Percentiles rank a stretch among this genome's conserved stretches.
phyloP scores from a whole-genome alignment of 2,113 vertebrate species.

The Dolichallabes microphthalmus region DNA sequence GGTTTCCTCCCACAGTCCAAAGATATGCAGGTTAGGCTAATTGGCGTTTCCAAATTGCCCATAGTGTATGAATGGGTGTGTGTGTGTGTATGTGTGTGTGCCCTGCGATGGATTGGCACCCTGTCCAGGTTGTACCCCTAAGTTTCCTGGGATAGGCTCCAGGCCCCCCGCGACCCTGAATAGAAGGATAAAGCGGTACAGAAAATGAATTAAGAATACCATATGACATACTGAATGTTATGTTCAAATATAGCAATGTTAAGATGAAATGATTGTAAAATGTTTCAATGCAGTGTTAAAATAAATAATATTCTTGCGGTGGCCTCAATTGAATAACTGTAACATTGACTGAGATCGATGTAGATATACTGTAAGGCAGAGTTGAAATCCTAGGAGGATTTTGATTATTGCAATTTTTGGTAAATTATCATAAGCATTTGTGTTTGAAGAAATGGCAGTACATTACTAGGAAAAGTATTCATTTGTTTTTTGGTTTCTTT shows the following conservation, averaged over 20 bases:
- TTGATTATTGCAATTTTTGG: neutral
- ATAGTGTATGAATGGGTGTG: too few species aligned
- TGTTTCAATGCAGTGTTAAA: neutral
- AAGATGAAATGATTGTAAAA: neutral
- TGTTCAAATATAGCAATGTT: neutral
- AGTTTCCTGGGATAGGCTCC: too few species aligned
- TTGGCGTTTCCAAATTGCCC: too few species aligned
- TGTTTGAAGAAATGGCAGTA: neutral
- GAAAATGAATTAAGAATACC: neutral
- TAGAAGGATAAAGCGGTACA: too few species aligned
- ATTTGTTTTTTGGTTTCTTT: neutral
- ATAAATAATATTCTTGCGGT: neutral
- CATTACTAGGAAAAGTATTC: too few species aligned
- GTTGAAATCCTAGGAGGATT: neutral
- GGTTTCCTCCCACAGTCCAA: too few species aligned
- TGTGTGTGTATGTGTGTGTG: too few species aligned
- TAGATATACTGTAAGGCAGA: neutral
- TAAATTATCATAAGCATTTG: neutral
- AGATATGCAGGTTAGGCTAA: too few species aligned
- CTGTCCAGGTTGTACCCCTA: too few species aligned
- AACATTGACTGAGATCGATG: neutral
- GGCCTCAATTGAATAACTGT: neutral
- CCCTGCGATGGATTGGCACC: too few species aligned
- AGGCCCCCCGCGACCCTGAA: too few species aligned
- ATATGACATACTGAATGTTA: neutral